Evolutionary conservation across 2,797 vertebrate species (phyloP).

Genomic region (Acestrorhynchus altus): DNA sequence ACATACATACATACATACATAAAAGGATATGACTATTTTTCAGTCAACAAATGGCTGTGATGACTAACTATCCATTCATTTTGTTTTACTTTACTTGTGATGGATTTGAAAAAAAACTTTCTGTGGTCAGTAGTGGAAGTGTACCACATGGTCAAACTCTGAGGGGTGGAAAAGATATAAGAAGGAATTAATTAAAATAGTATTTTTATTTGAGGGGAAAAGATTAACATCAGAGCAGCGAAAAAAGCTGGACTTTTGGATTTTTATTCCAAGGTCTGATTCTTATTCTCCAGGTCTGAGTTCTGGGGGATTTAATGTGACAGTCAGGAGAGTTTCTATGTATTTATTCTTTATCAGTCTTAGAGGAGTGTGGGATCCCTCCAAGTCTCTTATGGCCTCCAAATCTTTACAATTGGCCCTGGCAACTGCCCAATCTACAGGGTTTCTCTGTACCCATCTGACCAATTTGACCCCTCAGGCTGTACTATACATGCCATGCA

Average conservation of each 20-base stretch:
- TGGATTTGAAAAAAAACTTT: neutral
- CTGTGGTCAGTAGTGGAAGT: neutral
- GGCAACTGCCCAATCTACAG: neutral
- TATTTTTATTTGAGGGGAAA: too few species aligned
- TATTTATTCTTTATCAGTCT: neutral
- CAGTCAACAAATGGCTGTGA: neutral
- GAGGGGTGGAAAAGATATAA: too few species aligned
- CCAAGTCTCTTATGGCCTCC: neutral
- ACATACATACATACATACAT: too few species aligned
- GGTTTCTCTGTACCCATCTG: constrained; percentile 12
- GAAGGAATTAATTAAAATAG: too few species aligned
- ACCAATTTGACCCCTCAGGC: neutral
- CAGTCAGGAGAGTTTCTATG: neutral
- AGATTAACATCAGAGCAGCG: neutral
- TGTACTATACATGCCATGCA: constrained; percentile 58
- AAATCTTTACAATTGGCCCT: neutral
- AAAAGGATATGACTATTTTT: neutral
- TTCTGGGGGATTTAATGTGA: neutral
- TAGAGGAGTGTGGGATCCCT: neutral
- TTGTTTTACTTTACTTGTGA: neutral
- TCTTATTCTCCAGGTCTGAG: too few species aligned
- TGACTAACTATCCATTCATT: too few species aligned
- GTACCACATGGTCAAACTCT: neutral
- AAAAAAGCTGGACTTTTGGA: neutral
- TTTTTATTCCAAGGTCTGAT: neutral